Evolutionary conservation across 2,113 vertebrate genomes (phyloP).

Genomic region (Strix aluco): DNA sequence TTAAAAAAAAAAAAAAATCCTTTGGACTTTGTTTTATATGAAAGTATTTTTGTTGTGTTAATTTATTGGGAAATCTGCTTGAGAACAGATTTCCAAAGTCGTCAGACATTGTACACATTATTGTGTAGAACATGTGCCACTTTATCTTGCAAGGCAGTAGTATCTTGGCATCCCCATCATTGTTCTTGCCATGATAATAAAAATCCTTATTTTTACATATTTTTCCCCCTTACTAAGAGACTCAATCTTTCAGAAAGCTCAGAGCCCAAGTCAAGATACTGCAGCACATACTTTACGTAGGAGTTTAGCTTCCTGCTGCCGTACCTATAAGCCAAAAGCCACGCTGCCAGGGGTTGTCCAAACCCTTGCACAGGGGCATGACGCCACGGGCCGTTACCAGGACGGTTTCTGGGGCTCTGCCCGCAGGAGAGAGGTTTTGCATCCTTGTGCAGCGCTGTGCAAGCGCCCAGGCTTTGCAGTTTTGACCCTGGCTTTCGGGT

Average conservation of each 20-base stretch:
- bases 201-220: not conserved
- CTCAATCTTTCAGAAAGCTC: not conserved
- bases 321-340: not conserved
- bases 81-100: slow-evolving; percentile 51
- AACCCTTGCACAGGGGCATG: rapidly evolving
- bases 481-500: not conserved
- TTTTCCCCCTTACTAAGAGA: not conserved
- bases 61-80: slow-evolving; percentile 76
- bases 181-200: not conserved
- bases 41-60: slow-evolving; percentile 70
- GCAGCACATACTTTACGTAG: not conserved
- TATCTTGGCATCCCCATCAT: slow-evolving; percentile 17
- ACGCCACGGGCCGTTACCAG: rapidly evolving
- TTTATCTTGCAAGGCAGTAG: slow-evolving; percentile 45
- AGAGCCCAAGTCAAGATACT: not conserved
- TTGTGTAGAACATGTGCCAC: slow-evolving; percentile 60
- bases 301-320: not conserved
- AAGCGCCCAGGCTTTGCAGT: not conserved
- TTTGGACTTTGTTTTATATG: slow-evolving; percentile 71
- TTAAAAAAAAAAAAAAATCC: not conserved
- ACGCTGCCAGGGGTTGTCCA: not conserved
- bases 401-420: not conserved
- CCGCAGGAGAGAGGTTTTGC: not conserved
- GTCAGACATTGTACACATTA: slow-evolving; percentile 41
- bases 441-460: not conserved